phyloP scores from a whole-genome alignment of 2,113 vertebrate genomes.

The Cololabis saira region DNA sequence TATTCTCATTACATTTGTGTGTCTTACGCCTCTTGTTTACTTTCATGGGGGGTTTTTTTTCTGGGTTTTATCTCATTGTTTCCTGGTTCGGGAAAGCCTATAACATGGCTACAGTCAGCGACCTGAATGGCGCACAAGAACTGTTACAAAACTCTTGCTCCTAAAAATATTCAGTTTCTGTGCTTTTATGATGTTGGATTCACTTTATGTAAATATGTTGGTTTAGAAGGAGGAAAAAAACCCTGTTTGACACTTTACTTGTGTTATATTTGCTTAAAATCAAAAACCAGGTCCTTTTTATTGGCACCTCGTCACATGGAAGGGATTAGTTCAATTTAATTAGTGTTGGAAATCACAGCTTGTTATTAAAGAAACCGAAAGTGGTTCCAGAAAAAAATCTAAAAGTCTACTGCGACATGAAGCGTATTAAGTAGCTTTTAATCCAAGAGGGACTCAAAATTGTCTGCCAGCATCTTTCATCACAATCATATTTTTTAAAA shows the following conservation, averaged over 20 bases:
- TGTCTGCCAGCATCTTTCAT: conserved; percentile 14
- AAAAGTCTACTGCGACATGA: not conserved
- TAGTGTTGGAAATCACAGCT: not conserved
- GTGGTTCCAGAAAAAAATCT: conserved; percentile 19
- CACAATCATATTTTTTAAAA: conserved; percentile 15
- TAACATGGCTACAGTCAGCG: conserved; percentile 1
- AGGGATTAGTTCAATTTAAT: not conserved
- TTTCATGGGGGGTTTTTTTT: not conserved
- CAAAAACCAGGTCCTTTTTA: conserved; percentile 11
- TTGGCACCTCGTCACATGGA: not conserved
- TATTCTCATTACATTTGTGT: conserved; percentile 37
- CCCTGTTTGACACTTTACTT: conserved; percentile 47
- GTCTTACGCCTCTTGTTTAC: conserved; percentile 3
- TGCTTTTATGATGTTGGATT: conserved; percentile 10
- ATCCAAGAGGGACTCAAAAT: conserved; percentile 4
- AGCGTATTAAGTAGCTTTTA: conserved; percentile 22
- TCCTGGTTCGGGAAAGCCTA: conserved; percentile 34
- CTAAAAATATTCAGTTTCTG: not conserved
- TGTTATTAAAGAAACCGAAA: not conserved
- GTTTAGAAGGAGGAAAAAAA: not conserved
- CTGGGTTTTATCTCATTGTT: conserved; percentile 11
- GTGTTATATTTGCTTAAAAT: too few relatives aligned
- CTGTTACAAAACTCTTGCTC: conserved; percentile 22
- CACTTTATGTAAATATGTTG: conserved; percentile 13
- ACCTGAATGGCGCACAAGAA: conserved; percentile 8